phyloP scores from a whole-genome alignment of 1,140 invertebrate species.

The Dendrolimus kikuchii region DNA sequence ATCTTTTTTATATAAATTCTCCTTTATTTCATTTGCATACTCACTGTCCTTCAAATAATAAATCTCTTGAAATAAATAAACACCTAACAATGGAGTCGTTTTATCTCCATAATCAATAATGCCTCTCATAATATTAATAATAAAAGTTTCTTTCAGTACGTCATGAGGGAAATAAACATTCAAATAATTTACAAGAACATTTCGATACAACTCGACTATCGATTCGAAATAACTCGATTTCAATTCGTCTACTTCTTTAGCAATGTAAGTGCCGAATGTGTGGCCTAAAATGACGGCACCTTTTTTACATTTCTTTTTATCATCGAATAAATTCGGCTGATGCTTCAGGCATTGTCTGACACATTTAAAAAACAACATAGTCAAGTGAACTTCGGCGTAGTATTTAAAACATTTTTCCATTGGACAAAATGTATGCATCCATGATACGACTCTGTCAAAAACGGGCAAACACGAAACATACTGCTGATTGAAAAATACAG shows the following conservation, averaged over 20 bases:
- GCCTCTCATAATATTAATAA: background rate
- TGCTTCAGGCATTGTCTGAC: constrained; percentile 23
- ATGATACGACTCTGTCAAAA: constrained; percentile 27
- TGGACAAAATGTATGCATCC: constrained; percentile 24
- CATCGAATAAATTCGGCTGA: constrained; percentile 22
- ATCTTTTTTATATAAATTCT: no score
- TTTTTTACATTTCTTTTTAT: background rate
- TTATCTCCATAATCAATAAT: background rate
- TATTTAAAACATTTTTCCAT: constrained; percentile 25
- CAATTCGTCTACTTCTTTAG: constrained; percentile 2
- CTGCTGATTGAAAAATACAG: constrained; percentile 27
- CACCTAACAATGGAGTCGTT: no score
- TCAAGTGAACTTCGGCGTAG: constrained; percentile 39
- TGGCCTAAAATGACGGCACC: background rate
- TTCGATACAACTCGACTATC: constrained; percentile 1
- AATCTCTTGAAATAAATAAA: no score
- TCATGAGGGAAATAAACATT: background rate
- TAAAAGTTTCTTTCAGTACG: background rate
- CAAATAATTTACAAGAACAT: background rate
- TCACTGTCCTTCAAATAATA: no score
- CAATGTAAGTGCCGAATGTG: constrained; percentile 4
- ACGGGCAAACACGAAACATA: constrained; percentile 26
- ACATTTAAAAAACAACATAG: constrained; percentile 38
- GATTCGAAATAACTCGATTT: constrained; percentile 1
- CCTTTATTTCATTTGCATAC: no score